A percentile compares a stretch with the other conserved stretches of the same genome.
phyloP scores from a whole-genome alignment of 1,140 invertebrate genomes.

The Drosophila bocqueti region DNA sequence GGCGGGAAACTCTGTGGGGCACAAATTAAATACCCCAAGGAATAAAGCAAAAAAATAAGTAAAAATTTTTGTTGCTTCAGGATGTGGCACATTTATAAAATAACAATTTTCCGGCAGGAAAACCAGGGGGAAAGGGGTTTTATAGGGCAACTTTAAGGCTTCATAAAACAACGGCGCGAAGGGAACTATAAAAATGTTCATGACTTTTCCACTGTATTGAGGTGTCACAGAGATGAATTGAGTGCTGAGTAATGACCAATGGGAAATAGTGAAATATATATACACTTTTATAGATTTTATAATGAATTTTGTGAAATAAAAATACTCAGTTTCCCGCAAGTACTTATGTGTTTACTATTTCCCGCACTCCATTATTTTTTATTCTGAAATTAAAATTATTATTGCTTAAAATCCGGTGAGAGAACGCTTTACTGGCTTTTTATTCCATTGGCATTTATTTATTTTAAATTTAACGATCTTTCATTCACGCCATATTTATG shows the following conservation, averaged over 20 bases:
- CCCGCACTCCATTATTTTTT: neutral
- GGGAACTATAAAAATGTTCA: constrained; percentile 43
- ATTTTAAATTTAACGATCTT: constrained; percentile 27
- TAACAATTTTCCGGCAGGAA: constrained; percentile 18
- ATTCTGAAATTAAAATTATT: constrained; percentile 2
- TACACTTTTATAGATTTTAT: neutral
- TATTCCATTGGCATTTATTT: constrained; percentile 10
- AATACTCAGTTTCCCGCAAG: neutral
- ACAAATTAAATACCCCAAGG: constrained; percentile 49
- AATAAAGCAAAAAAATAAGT: constrained; percentile 11
- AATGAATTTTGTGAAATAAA: constrained; percentile 4
- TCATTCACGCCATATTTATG: constrained; percentile 22
- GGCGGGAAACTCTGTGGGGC: constrained; percentile 34
- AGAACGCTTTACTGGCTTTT: neutral
- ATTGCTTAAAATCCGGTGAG: constrained; percentile 4
- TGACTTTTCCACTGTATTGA: constrained; percentile 19
- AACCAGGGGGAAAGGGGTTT: constrained; percentile 10
- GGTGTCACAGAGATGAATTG: constrained; percentile 38
- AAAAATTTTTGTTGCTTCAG: constrained; percentile 40
- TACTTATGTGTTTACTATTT: neutral
- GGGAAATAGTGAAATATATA: neutral
- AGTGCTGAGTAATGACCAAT: constrained; percentile 25
- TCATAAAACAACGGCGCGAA: constrained; percentile 40
- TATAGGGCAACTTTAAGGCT: constrained; percentile 46
- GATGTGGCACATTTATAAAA: constrained; percentile 50